Evolutionary conservation across 2,888 invertebrate species (phyloP).

Genomic region (Pediacus dermestoides): DNA sequence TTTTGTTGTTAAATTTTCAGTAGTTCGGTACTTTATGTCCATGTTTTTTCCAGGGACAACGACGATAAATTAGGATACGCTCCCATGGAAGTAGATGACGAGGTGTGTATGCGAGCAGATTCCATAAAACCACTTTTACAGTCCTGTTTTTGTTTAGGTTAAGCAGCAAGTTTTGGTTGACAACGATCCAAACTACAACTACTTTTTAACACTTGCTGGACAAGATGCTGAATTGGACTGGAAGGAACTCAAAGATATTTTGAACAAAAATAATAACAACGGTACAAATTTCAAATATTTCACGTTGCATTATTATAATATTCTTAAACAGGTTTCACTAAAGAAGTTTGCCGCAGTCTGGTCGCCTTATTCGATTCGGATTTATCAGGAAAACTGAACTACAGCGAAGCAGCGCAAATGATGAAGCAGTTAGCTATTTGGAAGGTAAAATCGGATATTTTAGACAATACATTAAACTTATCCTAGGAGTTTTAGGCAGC

Average conservation of each 20-base stretch:
- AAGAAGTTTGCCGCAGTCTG: constrained; percentile 89
- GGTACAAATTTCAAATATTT: too few relatives aligned
- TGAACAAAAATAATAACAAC: constrained; percentile 9
- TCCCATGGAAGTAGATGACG: too few relatives aligned
- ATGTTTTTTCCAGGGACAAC: constrained; percentile 66
- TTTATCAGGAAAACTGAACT: constrained; percentile 83
- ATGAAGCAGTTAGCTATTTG: constrained; percentile 83
- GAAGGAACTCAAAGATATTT: constrained; percentile 82
- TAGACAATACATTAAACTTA: constrained; percentile 1
- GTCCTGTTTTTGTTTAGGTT: too few relatives aligned
- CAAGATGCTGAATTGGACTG: constrained; percentile 88
- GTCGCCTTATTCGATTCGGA: constrained; percentile 88
- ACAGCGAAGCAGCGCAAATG: constrained; percentile 80
- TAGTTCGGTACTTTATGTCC: too few relatives aligned
- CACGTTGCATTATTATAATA: constrained; percentile 5
- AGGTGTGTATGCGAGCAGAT: too few relatives aligned
- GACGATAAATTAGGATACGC: too few relatives aligned
- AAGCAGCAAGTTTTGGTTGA: too few relatives aligned
- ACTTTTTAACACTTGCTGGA: too few relatives aligned
- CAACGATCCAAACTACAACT: too few relatives aligned
- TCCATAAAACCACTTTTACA: too few relatives aligned
- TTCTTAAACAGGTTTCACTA: constrained; percentile 66
- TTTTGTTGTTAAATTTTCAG: background rate
- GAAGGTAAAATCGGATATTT: constrained; percentile 59
- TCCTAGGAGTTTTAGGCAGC: constrained; percentile 61